These are phyloP conservation scores for Athrips mouffetella DNA, from an alignment of 2,888 invertebrate species.

Conservation along the genomic window DNA sequence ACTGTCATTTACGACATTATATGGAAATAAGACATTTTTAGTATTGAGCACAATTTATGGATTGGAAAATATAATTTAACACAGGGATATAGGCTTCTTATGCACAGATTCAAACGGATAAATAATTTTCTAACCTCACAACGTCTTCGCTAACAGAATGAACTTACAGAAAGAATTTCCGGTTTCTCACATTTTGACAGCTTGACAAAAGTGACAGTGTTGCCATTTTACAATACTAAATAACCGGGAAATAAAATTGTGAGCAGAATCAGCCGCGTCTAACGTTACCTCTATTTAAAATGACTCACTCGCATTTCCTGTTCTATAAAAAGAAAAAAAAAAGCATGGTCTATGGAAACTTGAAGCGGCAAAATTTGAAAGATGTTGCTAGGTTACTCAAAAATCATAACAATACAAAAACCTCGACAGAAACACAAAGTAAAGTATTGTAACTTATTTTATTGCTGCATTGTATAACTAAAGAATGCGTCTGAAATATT, in stretches of 20 bases:
- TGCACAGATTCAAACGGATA: slow-evolving; percentile 51
- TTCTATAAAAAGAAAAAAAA: slow-evolving; percentile 1
- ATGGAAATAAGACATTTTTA: background rate
- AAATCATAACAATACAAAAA: background rate
- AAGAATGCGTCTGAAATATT: slow-evolving; percentile 89
- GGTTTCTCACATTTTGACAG: slow-evolving; percentile 26
- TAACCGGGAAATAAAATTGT: slow-evolving; percentile 10
- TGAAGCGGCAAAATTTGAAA: slow-evolving; percentile 22
- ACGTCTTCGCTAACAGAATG: slow-evolving; percentile 62
- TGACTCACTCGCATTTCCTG: background rate
- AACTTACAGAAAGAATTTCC: slow-evolving; percentile 56
- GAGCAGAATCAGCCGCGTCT: too few relatives aligned
- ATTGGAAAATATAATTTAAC: background rate
- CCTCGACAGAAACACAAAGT: background rate
- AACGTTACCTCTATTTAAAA: too few relatives aligned
- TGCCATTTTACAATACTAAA: slow-evolving; percentile 9
- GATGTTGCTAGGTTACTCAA: slow-evolving; percentile 37
- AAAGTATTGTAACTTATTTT: too few relatives aligned
- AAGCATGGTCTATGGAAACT: slow-evolving; percentile 20
- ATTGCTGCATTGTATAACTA: background rate
- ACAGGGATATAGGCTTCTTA: slow-evolving; percentile 9
- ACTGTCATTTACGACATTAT: slow-evolving; percentile 11
- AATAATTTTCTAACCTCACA: slow-evolving; percentile 65
- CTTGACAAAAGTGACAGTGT: slow-evolving; percentile 10
- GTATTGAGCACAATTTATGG: background rate